A percentile compares a stretch with the other conserved stretches of the same genome.
Evolutionary conservation across 2,797 vertebrate genomes (phyloP).

Genomic region (Chlorospingus flavigularis): DNA sequence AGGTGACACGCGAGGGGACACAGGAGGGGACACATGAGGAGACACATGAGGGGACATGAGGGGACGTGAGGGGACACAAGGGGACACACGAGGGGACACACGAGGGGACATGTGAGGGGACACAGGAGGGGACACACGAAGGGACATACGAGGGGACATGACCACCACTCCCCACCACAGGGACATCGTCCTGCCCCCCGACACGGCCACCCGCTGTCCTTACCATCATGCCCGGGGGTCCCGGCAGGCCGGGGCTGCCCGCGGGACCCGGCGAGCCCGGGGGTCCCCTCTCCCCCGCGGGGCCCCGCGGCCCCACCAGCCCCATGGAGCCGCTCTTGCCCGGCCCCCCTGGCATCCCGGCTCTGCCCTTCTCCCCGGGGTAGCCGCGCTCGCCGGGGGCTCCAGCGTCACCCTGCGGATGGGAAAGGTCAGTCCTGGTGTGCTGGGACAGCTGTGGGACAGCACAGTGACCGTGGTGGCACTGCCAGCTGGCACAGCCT

Average conservation of each 20-base stretch:
- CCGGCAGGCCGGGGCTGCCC: conserved; percentile 80
- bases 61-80: neutral
- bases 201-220: neutral
- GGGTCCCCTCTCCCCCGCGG: conserved; percentile 87
- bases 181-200: accelerated
- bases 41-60: neutral
- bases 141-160: accelerated
- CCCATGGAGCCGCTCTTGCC: conserved; percentile 87
- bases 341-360: conserved; percentile 84
- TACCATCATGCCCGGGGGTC: conserved; percentile 86
- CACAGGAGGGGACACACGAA: neutral
- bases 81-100: no score
- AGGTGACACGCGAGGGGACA: no score
- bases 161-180: accelerated
- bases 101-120: no score
- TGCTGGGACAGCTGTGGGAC: accelerated
- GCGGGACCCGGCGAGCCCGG: conserved; percentile 79
- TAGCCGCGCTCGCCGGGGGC: conserved; percentile 82
- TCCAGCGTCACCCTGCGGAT: conserved; percentile 86
- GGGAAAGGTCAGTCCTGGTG: neutral
- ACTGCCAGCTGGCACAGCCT: neutral
- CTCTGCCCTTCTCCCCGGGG: conserved; percentile 90
- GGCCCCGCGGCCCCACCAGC: conserved; percentile 83
- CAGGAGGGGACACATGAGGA: neutral
- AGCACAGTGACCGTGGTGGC: accelerated